Evolutionary conservation across 2,797 vertebrate species (phyloP).

Genomic region (Phrynocephalus vlangalii): DNA sequence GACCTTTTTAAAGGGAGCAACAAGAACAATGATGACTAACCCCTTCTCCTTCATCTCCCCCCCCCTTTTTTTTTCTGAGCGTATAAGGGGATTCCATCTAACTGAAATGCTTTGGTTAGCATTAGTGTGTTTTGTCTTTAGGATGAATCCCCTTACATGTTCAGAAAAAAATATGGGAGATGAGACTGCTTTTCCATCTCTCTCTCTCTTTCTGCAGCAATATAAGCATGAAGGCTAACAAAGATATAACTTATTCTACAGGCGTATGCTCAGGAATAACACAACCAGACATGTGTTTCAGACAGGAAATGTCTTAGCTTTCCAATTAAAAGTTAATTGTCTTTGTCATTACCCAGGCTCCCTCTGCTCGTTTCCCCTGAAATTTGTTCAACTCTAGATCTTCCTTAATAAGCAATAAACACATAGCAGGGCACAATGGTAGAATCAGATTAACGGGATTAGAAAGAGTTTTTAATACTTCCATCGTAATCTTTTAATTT

Average conservation of each 20-base stretch:
- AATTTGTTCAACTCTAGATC: constrained; percentile 49
- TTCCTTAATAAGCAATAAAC: constrained; percentile 26
- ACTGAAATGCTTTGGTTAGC: too few species aligned
- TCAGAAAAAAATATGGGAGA: too few species aligned
- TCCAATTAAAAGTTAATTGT: constrained; percentile 53
- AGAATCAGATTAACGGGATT: constrained; percentile 31
- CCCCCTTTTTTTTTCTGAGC: too few species aligned
- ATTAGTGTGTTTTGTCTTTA: not conserved
- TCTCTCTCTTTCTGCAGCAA: not conserved
- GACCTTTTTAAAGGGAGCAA: not conserved
- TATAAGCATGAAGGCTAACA: not conserved
- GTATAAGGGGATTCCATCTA: too few species aligned
- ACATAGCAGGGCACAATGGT: not conserved
- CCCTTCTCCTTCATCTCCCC: not conserved
- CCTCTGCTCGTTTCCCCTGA: constrained; percentile 35
- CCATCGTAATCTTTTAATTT: constrained; percentile 45
- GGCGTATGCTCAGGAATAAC: constrained; percentile 9
- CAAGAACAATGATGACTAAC: not conserved
- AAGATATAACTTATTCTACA: constrained; percentile 9
- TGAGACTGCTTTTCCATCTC: too few species aligned
- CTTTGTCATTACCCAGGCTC: constrained; percentile 36
- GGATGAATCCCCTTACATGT: not conserved
- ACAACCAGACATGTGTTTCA: not conserved
- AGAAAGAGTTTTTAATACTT: constrained; percentile 40
- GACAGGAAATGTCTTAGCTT: constrained; percentile 9